Conservation (phyloP, 2,797 vertebrate species). For the Leptodactylus fallax region DNA sequence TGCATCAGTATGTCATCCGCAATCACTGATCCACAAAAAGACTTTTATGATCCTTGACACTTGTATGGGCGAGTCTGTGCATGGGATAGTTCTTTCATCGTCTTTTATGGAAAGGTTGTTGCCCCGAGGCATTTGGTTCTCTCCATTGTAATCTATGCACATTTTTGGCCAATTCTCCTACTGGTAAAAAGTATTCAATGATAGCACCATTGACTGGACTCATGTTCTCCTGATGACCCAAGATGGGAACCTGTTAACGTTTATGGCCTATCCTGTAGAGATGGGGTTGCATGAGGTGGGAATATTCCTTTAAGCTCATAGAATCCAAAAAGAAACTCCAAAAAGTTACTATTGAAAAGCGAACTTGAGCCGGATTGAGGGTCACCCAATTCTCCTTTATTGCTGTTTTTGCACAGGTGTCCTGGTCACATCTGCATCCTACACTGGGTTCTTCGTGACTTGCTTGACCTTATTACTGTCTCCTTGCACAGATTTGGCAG, state of each 20-base stretch:
- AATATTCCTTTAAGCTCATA: no score
- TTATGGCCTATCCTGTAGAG: not conserved
- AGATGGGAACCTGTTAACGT: not conserved
- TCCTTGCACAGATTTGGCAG: not conserved
- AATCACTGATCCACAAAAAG: no score
- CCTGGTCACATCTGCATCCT: not conserved
- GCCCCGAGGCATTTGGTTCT: no score
- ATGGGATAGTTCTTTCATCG: not conserved
- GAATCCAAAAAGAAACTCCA: not conserved
- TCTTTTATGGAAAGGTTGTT: no score
- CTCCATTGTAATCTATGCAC: not conserved
- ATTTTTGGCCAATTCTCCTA: not conserved
- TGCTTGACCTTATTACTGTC: not conserved
- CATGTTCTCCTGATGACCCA: not conserved
- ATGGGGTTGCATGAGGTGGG: not conserved
- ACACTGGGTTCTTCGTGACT: not conserved
- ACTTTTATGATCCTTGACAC: no score
- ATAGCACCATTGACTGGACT: not conserved
- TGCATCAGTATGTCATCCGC: no score
- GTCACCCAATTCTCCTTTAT: not conserved
- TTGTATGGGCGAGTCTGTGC: no score
- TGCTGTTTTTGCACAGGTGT: not conserved
- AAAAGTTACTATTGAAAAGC: not conserved
- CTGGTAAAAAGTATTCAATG: not conserved
- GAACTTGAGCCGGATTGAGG: no score